Conservation (phyloP, 2,888 invertebrate genomes). For the Stenchaetothrips biformis region DNA sequence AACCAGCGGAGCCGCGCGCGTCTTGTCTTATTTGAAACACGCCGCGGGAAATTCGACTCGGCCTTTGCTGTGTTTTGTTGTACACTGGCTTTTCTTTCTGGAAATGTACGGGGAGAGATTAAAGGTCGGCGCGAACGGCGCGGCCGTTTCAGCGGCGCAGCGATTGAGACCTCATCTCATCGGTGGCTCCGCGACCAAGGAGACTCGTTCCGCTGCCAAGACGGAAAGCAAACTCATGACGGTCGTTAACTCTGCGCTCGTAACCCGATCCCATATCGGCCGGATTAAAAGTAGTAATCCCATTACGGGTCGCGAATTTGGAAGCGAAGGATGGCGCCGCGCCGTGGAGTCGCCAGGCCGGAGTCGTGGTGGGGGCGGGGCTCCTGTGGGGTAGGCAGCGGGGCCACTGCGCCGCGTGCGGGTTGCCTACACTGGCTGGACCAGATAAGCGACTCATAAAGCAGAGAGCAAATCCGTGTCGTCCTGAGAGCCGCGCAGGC, state of each 20-base stretch:
- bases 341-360: not conserved
- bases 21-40: not conserved
- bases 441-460: slow-evolving; percentile 20
- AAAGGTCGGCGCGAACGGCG: not conserved
- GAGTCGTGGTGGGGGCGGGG: not conserved
- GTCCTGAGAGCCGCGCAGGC: not conserved
- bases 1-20: not conserved
- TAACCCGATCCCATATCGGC: not conserved
- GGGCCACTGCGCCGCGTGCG: not conserved
- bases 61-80: too few species aligned
- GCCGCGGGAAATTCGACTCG: not conserved
- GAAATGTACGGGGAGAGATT: not conserved
- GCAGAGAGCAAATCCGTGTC: slow-evolving; percentile 15
- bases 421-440: not conserved
- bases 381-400: not conserved
- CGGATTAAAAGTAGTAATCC: slow-evolving; percentile 17
- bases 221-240: slow-evolving; percentile 3
- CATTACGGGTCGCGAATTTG: not conserved
- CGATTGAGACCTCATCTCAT: too few species aligned
- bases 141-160: not conserved
- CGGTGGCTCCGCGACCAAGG: too few species aligned
- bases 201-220: not conserved
- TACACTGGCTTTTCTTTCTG: not conserved
- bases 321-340: not conserved
- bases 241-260: slow-evolving; percentile 6